phyloP scores from a whole-genome alignment of 2,888 invertebrate species.

The Gibbula magus region DNA sequence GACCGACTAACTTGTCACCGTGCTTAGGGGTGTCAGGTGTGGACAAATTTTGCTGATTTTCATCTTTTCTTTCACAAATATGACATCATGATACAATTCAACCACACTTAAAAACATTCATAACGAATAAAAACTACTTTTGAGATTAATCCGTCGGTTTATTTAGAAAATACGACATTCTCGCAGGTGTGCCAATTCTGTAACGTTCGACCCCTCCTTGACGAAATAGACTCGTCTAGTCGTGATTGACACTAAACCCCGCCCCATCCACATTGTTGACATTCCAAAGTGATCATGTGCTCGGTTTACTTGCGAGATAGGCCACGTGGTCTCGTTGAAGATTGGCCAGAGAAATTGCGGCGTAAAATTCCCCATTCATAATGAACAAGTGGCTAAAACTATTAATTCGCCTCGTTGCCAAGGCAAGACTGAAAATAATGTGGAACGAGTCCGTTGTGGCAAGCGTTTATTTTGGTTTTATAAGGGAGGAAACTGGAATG shows the following conservation, averaged over 20 bases:
- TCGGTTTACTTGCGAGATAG: constrained; percentile 39
- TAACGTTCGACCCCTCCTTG: constrained; percentile 31
- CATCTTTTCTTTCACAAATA: neutral
- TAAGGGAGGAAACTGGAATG: too few species aligned
- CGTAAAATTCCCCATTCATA: constrained; percentile 26
- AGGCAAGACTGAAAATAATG: too few species aligned
- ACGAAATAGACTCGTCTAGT: constrained; percentile 23
- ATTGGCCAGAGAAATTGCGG: neutral
- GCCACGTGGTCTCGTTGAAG: constrained; percentile 30
- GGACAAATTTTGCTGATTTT: constrained; percentile 1
- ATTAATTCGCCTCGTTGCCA: neutral
- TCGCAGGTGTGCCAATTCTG: neutral
- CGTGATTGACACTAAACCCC: constrained; percentile 55
- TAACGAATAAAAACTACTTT: neutral
- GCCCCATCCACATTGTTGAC: constrained; percentile 58
- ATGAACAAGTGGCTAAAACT: constrained; percentile 20
- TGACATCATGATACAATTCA: neutral
- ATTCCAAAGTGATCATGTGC: constrained; percentile 58
- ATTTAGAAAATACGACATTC: neutral
- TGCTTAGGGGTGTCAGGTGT: constrained; percentile 22
- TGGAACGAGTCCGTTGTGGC: too few species aligned
- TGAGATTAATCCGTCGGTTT: neutral
- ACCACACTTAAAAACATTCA: neutral
- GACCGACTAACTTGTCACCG: constrained; percentile 24
- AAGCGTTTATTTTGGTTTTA: too few species aligned